Evolutionary conservation across 1,140 invertebrate genomes (phyloP).

Genomic region (Drosophila nikananu): DNA sequence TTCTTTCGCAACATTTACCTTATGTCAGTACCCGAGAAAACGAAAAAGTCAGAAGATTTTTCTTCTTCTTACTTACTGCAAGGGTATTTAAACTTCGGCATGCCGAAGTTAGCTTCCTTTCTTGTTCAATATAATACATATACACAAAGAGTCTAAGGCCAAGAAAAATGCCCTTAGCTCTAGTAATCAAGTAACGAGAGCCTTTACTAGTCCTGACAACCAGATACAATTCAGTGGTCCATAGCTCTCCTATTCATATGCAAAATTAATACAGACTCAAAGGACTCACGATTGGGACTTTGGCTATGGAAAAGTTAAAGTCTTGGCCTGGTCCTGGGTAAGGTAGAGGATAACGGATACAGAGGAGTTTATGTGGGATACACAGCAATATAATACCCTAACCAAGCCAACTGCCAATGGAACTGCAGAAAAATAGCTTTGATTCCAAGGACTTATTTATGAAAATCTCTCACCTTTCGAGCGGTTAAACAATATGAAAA

Average conservation of each 20-base stretch:
- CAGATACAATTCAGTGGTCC: conserved; percentile 49
- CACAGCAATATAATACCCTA: not conserved
- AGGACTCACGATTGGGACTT: conserved; percentile 14
- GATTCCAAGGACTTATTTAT: too few relatives aligned
- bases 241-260: conserved; percentile 55
- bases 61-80: too few relatives aligned
- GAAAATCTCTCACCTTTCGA: too few relatives aligned
- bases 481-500: not conserved
- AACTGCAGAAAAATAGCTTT: not conserved
- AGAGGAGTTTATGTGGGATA: not conserved
- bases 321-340: conserved; percentile 15
- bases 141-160: not conserved
- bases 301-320: conserved; percentile 13
- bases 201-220: conserved; percentile 2
- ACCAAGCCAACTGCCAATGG: too few relatives aligned
- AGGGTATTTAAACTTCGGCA: too few relatives aligned
- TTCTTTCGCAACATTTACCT: too few relatives aligned
- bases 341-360: conserved; percentile 8
- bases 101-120: too few relatives aligned
- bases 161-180: not conserved
- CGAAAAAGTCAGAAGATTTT: too few relatives aligned
- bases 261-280: conserved; percentile 56
- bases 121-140: too few relatives aligned
- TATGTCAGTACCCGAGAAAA: too few relatives aligned
- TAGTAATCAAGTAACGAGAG: not conserved